Evolutionary conservation across 2,797 vertebrate species (phyloP), one percentile per base, ranked within the genome.

Genomic region (Schizopygopsis malacanthus): DNA sequence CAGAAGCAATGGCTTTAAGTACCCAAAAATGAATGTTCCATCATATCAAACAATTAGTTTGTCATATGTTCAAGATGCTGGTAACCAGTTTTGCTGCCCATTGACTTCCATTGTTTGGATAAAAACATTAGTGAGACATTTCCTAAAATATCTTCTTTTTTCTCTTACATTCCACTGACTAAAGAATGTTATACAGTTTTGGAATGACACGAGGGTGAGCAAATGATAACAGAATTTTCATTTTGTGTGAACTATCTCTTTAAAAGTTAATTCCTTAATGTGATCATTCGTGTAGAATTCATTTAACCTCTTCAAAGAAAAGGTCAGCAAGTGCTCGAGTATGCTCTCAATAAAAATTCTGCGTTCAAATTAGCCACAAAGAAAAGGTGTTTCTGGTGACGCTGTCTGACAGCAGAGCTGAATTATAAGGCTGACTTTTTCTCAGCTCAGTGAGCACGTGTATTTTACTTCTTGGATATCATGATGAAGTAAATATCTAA

Each of bases 231-330:
- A 25, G 37, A 61, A 41, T 39, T 79, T 41, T 18, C 13, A 43
- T 78, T 79, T 18, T 59, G 52, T 41, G 22, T 59, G 52, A 78
- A 39, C 47, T 22, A 7, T 16, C 37, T 2, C 54, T 78, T 43
- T 43, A 39, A 54, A 77, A 22, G 67, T 33, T 16, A 18, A 45
- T 83, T 65, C 7, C 18, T 18, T 15, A 59, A 18, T 65, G 81
- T 61, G 56, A 65, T 76, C 43, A 25, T 83, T 83, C 41, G 25
- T 65, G 71, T 39, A 20, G 59, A 83, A 65, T 76, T 18, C 1
- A 16, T 76, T 76, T 52, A 76, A 41, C 59, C 43, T 76, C 15
- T 65, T 75, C 43, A 25, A 37, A 83, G 43, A 52, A 76, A 83
- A 83, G 56, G 43, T 25, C 56, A 82, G 80, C 8, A 41, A 75